Evolutionary conservation across 2,888 invertebrate species (phyloP), one percentile per base, ranked within the genome.

Genomic region (Monopis laevigella): DNA sequence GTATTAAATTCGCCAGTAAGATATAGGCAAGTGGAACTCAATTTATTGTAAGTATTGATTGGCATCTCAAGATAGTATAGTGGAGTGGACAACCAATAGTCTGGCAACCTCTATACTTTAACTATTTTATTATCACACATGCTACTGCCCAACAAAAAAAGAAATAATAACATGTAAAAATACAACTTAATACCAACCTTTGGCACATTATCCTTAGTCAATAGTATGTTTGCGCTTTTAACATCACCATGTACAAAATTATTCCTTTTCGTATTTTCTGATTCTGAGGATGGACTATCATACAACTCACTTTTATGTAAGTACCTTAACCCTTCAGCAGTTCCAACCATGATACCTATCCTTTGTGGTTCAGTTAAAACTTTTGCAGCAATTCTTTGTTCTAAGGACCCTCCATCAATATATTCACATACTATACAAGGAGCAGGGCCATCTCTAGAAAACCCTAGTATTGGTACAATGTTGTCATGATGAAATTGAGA

Each of bases 241-340:
- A 92, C 85, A 69, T 92, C 91, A 32, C 91, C 81, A 65, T 92
- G 92, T 43, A 92, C 84, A 34, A 89, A 81, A 39, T 88, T 87
- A 39, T 72, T 75, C 39, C 56, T 64, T 39, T 56, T 63, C 6
- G 54, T 45, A 12, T 48, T 51, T 39, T 51, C 48, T 18, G 53
- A 51, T 5, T 51, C 46, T 21, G 55, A 48, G 10, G 54, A 50
- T 1, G 45, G 16, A 7, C 19, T 29, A 42, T 43, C 40, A 40
- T 5, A 58, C n/a, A 21, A 3, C 6, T 36, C 64, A 50, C 80
- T 82, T 14, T 82, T 82, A 42, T 85, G 92, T 38, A 92, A 77
- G 62, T 89, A 87, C 45, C 83, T 80, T 18, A 92, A 67, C 0
- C 88, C 92, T 53, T 82, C 82, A 4, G 89, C 86, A 17, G 87